Percentiles rank a stretch among this genome's conserved stretches.
Evolutionary conservation across 2,113 vertebrate species (phyloP).

Genomic region (Oenanthe melanoleuca): DNA sequence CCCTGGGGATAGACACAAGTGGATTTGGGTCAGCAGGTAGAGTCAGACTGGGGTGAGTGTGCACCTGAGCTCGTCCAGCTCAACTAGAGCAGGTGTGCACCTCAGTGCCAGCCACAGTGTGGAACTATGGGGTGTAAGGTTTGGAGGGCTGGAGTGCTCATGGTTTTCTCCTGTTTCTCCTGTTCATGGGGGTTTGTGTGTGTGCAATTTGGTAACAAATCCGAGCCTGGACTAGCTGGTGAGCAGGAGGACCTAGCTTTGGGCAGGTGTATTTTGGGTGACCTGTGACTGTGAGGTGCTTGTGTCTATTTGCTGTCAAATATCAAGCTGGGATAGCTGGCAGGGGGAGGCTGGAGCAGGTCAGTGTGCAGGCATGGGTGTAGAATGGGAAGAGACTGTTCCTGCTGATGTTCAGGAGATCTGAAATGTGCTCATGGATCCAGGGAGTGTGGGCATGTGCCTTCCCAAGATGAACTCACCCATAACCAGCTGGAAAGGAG

Average conservation of each 20-base stretch:
- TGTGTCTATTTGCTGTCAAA: background rate
- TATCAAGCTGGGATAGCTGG: background rate
- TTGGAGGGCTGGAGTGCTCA: background rate
- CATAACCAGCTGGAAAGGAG: background rate
- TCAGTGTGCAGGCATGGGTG: background rate
- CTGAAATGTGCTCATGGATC: background rate
- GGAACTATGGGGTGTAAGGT: background rate
- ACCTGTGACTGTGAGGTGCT: background rate
- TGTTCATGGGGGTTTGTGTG: rapidly evolving
- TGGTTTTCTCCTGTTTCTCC: background rate
- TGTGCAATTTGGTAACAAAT: background rate
- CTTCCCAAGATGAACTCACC: background rate
- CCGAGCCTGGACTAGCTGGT: rapidly evolving
- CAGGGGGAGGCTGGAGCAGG: background rate
- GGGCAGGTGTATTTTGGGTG: background rate
- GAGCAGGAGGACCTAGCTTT: background rate
- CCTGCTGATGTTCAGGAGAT: background rate
- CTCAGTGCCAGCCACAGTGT: background rate
- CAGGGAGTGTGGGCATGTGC: background rate
- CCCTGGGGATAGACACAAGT: rapidly evolving
- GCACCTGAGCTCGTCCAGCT: background rate
- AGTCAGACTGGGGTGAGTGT: background rate
- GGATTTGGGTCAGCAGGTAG: background rate
- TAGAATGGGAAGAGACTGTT: background rate
- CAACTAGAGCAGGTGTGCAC: background rate